phyloP scores from a whole-genome alignment of 2,797 vertebrate species.

The Sebastes taczanowskii region DNA sequence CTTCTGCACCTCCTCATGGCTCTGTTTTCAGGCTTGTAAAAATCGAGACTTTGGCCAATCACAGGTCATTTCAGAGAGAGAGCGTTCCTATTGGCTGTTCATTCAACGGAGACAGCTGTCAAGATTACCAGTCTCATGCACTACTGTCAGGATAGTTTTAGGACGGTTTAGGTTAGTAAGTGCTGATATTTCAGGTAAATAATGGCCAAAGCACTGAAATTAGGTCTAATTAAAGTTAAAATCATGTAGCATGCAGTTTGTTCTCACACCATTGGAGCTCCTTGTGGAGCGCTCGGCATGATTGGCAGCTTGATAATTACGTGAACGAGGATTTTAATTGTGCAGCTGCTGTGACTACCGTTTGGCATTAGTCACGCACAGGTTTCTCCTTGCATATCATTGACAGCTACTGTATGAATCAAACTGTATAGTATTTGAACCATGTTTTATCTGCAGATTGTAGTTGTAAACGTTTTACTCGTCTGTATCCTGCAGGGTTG shows the following conservation, averaged over 20 bases:
- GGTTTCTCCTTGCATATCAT: background rate
- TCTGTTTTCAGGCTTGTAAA: no score
- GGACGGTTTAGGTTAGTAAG: no score
- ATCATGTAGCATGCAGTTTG: background rate
- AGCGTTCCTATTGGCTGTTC: no score
- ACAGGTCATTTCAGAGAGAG: no score
- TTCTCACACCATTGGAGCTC: background rate
- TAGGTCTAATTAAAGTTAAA: background rate
- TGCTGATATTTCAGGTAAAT: background rate
- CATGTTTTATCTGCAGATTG: background rate
- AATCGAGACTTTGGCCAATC: no score
- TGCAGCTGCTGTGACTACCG: background rate
- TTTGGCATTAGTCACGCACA: background rate
- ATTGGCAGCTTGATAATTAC: background rate
- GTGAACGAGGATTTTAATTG: background rate
- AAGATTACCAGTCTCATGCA: no score
- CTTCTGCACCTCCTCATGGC: no score
- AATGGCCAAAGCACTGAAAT: background rate
- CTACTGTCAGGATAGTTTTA: no score
- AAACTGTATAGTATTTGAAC: background rate
- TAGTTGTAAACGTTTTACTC: background rate
- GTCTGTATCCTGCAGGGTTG: slow-evolving; percentile 72
- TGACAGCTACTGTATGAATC: background rate
- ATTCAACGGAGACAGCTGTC: no score
- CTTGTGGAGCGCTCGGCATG: fast-evolving